These are phyloP conservation scores for Drosophila ironensis DNA, from an alignment of 1,140 invertebrate genomes.

Conservation along the genomic window DNA sequence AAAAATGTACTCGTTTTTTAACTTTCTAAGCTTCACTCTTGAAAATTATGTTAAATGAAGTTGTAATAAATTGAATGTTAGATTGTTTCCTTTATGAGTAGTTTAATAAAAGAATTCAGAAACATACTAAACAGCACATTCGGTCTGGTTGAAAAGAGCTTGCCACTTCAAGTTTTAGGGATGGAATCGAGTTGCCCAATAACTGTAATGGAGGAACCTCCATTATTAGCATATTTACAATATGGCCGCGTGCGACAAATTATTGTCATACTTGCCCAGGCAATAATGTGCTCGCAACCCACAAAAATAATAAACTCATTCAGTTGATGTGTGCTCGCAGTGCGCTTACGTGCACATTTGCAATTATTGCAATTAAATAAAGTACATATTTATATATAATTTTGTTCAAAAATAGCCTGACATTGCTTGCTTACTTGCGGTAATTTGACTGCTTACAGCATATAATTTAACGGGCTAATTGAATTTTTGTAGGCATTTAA, in stretches of 20 bases:
- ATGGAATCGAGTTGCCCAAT: not conserved
- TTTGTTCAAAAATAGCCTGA: slow-evolving; percentile 15
- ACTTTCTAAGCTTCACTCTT: too few relatives aligned
- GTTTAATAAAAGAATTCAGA: too few relatives aligned
- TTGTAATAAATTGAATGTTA: too few relatives aligned
- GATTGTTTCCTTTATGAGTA: too few relatives aligned
- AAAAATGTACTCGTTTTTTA: too few relatives aligned
- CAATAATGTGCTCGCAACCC: not conserved
- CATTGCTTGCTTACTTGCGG: slow-evolving; percentile 5
- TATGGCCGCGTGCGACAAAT: slow-evolving; percentile 25
- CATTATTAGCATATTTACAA: slow-evolving; percentile 23
- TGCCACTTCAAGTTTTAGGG: not conserved
- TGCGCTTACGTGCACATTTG: slow-evolving; percentile 5
- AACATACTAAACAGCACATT: too few relatives aligned
- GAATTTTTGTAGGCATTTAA: slow-evolving; percentile 38
- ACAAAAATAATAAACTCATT: slow-evolving; percentile 27
- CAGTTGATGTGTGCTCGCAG: not conserved
- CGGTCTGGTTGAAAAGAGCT: not conserved
- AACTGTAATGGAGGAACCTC: slow-evolving; percentile 29
- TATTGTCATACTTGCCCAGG: slow-evolving; percentile 20
- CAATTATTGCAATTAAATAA: slow-evolving; percentile 34
- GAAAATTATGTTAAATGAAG: too few relatives aligned
- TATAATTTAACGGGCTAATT: slow-evolving; percentile 34
- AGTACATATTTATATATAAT: slow-evolving; percentile 35
- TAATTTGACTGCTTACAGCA: slow-evolving; percentile 30